These are phyloP conservation scores for Sebastes reedi DNA, from an alignment of 2,797 vertebrate genomes.

Conservation along the genomic window DNA sequence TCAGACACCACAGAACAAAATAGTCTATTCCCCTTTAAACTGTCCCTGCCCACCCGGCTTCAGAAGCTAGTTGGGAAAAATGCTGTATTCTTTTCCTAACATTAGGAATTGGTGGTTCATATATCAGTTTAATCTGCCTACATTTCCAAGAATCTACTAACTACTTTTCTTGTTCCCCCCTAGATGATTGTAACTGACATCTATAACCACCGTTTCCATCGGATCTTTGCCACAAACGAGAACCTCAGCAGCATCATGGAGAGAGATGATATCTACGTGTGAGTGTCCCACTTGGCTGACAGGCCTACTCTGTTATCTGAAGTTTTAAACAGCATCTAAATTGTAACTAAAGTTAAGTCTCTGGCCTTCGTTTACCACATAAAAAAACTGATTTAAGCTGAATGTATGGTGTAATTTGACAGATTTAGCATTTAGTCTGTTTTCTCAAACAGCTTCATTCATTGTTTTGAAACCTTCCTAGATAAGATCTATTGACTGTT, in stretches of 20 bases:
- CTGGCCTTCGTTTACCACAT: not conserved
- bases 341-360: not conserved
- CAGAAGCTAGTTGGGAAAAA: not conserved
- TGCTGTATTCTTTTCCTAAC: not conserved
- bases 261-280: constrained; percentile 98
- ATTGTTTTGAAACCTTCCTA: not conserved
- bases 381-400: not conserved
- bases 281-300: constrained; percentile 77
- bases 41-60: not conserved
- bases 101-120: not conserved
- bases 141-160: not conserved
- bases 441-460: not conserved
- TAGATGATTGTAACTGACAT: constrained; percentile 97
- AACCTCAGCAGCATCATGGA: constrained; percentile 99
- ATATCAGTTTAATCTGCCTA: not conserved
- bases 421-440: not conserved
- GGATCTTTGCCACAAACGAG: constrained; percentile 97
- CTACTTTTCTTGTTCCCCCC: not conserved
- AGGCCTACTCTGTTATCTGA: not conserved
- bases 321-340: not conserved
- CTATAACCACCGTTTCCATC: constrained; percentile 98
- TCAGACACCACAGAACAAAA: constrained; percentile 1
- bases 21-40: constrained; percentile 3
- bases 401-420: not conserved
- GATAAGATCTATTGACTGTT: not conserved